Evolutionary conservation across 2,888 invertebrate genomes (phyloP), one percentile per base, ranked within the genome.

Genomic region (Athrips mouffetella): DNA sequence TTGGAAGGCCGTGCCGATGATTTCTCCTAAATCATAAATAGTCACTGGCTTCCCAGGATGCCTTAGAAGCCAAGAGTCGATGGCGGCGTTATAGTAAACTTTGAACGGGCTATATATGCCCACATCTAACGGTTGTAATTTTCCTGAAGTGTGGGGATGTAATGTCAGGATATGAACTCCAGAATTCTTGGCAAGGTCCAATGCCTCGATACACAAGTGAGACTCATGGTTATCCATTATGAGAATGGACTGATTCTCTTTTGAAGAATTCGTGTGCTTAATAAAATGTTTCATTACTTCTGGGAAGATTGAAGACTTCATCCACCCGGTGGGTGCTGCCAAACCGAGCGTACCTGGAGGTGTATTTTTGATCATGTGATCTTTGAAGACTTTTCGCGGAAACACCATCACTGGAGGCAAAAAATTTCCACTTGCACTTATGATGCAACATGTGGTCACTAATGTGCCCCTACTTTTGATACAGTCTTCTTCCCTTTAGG

Each of bases 91-190:
- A 47, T 66, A 65, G 50, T 50, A 57, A 16, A 52, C 54, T 48
- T 77, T 74, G 35, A 76, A 62, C 21, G 72, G 73, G 7, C 70
- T 70, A 56, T 66, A 73, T 2, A 79, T 60, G 21, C 70, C 65
- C 7, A 73, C 65, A 57, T 82, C 75, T 10, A 80, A 58, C 8
- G 78, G 79, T 62, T 83, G 81, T 40, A 82, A 47, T 54, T 75
- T 76, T 46, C 71, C 76, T 5, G 73, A 65, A 49, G 73, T 73
- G 59, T 82, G 78, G 13, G 76, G 78, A 41, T 71, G 77, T 46
- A 79, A 62, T 6, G 76, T 73, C 35, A 80, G 58, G 49, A 79
- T 40, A 47, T 7, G 11, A 4, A 42, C 18, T 10, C 44, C 44
- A 7, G 25, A 31, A 51, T 44, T 8, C 18, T 44, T 44, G 2